These are phyloP conservation scores for Gerris lacustris DNA, from an alignment of 2,888 invertebrate genomes.

Conservation along the genomic window DNA sequence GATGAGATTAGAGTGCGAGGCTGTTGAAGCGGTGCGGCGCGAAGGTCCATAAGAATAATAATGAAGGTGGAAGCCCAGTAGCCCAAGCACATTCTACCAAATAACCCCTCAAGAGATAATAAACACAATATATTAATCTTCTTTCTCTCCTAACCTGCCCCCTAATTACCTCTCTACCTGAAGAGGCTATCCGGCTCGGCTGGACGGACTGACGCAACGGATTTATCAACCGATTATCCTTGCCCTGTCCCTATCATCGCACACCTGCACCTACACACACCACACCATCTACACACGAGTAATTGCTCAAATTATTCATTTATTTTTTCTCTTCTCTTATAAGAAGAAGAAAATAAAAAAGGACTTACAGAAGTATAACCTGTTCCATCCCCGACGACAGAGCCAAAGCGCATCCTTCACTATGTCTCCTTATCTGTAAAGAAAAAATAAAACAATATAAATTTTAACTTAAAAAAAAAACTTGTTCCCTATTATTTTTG, in stretches of 20 bases:
- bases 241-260: neutral
- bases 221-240: neutral
- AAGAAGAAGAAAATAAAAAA: neutral
- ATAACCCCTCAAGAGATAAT: neutral
- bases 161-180: neutral
- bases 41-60: conserved; percentile 1
- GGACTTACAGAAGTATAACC: neutral
- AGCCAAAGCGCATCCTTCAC: neutral
- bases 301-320: neutral
- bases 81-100: neutral
- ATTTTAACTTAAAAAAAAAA: neutral
- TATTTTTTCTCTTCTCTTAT: neutral
- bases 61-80: conserved; percentile 3
- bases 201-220: neutral
- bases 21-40: neutral
- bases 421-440: neutral
- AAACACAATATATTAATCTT: conserved; percentile 5
- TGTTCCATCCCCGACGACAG: neutral
- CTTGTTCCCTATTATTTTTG: neutral
- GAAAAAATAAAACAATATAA: neutral
- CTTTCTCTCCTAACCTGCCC: neutral
- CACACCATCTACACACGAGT: neutral
- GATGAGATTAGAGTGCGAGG: neutral
- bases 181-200: neutral
- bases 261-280: conserved; percentile 2